Conservation (phyloP, 2,797 vertebrate genomes). For the Schizopygopsis pylzovi region DNA sequence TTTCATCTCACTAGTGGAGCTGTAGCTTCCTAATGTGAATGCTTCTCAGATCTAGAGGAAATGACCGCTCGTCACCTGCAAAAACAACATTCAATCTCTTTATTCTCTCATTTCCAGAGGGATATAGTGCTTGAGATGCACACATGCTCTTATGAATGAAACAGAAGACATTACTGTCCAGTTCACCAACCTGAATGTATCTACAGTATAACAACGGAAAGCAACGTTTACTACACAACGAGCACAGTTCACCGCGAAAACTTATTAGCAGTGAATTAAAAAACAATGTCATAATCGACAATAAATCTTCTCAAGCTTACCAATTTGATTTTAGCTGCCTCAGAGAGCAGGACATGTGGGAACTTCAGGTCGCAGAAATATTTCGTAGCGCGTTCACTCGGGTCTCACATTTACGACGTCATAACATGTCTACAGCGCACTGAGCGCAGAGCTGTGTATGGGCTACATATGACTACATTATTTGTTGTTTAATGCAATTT, state of each 20-base stretch:
- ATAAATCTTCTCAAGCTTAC: neutral
- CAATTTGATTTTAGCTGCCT: neutral
- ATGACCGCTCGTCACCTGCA: neutral
- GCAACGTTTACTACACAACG: neutral
- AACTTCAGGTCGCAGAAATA: conserved; percentile 68
- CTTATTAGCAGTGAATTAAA: neutral
- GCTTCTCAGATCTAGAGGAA: neutral
- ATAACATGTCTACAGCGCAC: conserved; percentile 29
- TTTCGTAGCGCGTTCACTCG: neutral
- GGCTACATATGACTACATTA: neutral
- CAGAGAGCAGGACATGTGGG: conserved; percentile 39
- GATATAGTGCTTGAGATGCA: neutral
- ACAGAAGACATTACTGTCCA: neutral
- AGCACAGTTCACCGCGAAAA: neutral
- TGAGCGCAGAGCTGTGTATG: neutral
- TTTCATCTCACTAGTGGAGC: conserved; percentile 74
- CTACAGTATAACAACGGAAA: too few relatives aligned
- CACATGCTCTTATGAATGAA: neutral
- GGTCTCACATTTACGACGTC: conserved; percentile 64
- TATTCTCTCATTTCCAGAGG: neutral
- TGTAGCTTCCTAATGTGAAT: neutral
- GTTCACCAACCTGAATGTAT: neutral
- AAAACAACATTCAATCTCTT: neutral
- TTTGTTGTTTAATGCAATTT: neutral
- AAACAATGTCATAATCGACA: neutral